Conservation (phyloP, 2,888 invertebrate genomes). For the Stenoptilia bipunctidactyla region DNA sequence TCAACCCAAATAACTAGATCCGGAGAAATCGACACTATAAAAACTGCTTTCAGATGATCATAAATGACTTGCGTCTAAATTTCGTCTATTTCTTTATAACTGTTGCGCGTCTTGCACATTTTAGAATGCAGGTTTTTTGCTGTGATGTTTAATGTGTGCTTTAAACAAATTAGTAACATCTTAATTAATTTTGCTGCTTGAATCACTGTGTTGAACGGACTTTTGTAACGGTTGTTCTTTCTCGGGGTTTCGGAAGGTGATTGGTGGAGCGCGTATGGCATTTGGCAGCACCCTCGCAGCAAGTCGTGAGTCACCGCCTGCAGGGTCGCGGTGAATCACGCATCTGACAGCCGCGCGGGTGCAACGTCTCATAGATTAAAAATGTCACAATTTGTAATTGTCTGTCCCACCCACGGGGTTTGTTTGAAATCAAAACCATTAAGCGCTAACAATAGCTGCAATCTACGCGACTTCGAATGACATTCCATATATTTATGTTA, state of each 20-base stretch:
- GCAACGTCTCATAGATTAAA: not conserved
- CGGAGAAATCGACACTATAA: slow-evolving; percentile 11
- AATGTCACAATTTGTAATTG: not conserved
- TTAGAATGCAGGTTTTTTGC: too few species aligned
- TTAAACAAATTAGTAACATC: not conserved
- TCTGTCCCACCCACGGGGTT: not conserved
- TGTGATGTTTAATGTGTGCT: too few species aligned
- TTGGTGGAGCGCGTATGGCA: slow-evolving; percentile 18
- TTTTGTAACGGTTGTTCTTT: slow-evolving; percentile 23
- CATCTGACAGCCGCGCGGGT: slow-evolving; percentile 2
- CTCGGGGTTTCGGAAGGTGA: slow-evolving; percentile 19
- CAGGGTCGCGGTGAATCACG: slow-evolving; percentile 2
- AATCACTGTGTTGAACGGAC: not conserved
- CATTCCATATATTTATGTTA: not conserved
- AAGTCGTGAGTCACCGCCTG: slow-evolving; percentile 27
- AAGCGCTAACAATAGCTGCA: not conserved
- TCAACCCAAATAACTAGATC: slow-evolving; percentile 15
- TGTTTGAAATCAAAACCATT: not conserved
- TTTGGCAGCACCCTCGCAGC: slow-evolving; percentile 22
- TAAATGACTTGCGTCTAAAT: too few species aligned
- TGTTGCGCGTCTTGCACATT: too few species aligned
- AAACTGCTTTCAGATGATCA: too few species aligned
- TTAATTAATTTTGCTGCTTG: not conserved
- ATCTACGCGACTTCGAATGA: not conserved
- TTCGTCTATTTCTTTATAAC: too few species aligned